Percentiles rank a stretch among this genome's conserved stretches.
phyloP scores from a whole-genome alignment of 1,140 invertebrate genomes.

The Platyura marginata region DNA sequence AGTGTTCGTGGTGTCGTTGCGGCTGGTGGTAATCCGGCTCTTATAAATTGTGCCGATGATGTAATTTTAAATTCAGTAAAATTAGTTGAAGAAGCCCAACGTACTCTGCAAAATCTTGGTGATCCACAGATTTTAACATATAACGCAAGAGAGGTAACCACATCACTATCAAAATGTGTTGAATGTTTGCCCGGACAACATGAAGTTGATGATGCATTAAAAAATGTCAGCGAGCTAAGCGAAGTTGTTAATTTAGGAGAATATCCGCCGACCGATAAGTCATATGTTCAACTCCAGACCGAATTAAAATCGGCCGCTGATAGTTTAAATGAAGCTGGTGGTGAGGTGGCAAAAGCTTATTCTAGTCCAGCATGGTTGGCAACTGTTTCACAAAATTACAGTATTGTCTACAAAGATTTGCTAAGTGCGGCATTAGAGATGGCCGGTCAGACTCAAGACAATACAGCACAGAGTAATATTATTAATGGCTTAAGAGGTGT shows the following conservation, averaged over 20 bases:
- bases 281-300: conserved; percentile 66
- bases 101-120: conserved; percentile 38
- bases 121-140: conserved; percentile 37
- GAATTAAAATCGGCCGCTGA: conserved; percentile 69
- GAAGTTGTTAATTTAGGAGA: conserved; percentile 50
- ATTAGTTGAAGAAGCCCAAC: conserved; percentile 61
- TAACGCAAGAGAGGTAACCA: conserved; percentile 33
- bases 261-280: conserved; percentile 50
- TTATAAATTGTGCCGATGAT: conserved; percentile 54
- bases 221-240: conserved; percentile 57
- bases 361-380: conserved; percentile 48
- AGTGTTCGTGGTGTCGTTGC: conserved; percentile 55
- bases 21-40: conserved; percentile 23
- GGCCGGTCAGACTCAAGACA: conserved; percentile 56
- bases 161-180: conserved; percentile 31
- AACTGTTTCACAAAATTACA: conserved; percentile 54
- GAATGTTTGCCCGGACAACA: conserved; percentile 74
- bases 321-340: conserved; percentile 63
- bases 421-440: conserved; percentile 63
- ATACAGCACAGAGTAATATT: conserved; percentile 54
- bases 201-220: conserved; percentile 74
- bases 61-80: conserved; percentile 56
- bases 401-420: conserved; percentile 57
- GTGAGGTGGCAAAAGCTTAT: conserved; percentile 53
- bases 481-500: conserved; percentile 73